These are phyloP conservation scores for Lepus oiostolus DNA, from an alignment of 2,797 vertebrate species.

Conservation along the genomic window DNA sequence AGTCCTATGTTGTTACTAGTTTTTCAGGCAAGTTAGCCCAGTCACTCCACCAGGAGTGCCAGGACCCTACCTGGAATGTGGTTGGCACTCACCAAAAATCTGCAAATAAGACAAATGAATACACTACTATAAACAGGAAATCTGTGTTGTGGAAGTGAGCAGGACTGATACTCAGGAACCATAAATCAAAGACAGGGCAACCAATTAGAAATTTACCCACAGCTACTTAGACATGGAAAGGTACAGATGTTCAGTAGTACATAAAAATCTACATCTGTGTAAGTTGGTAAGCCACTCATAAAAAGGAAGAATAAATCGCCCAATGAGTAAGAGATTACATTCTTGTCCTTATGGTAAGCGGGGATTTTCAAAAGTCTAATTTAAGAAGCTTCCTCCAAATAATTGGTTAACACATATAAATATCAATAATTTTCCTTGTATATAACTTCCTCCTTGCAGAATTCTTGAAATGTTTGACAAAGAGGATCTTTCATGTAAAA, in stretches of 20 bases:
- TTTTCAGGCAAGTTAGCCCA: background rate
- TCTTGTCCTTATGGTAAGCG: background rate
- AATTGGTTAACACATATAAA: background rate
- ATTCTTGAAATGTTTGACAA: conserved; percentile 58
- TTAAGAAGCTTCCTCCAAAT: conserved; percentile 28
- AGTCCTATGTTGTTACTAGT: background rate
- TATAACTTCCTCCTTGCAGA: background rate
- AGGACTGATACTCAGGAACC: background rate
- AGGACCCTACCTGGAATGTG: background rate
- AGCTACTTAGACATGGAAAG: background rate
- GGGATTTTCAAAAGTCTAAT: conserved; percentile 42
- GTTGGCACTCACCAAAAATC: background rate
- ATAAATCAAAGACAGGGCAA: background rate
- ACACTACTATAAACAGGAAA: background rate
- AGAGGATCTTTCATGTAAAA: conserved; percentile 34
- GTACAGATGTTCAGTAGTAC: background rate
- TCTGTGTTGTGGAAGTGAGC: background rate
- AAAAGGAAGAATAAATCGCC: background rate
- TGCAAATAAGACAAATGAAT: conserved; percentile 17
- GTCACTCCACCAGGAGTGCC: background rate
- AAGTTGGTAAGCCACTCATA: background rate
- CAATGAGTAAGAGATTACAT: background rate
- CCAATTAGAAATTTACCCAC: background rate
- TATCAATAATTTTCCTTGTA: conserved; percentile 29
- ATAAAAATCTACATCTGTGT: background rate